Base-by-base conservation (phyloP, 2,113 vertebrate genomes). In the Larimichthys crocea region DNA sequence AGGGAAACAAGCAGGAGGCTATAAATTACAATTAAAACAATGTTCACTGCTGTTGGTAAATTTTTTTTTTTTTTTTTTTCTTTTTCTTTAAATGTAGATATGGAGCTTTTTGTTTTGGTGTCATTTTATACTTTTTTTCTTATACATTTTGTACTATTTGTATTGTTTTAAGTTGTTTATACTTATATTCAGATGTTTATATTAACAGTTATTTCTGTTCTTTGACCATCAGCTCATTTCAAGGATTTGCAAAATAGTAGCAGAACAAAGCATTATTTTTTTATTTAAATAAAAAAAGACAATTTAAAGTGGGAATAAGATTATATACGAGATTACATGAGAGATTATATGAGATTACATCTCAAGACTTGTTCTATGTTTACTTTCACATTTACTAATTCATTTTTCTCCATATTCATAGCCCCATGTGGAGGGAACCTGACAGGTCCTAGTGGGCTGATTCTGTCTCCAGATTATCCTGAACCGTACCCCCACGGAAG, bases 371-470 rank as follows among this genome's bases (percentile, higher is more conserved):
- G 22, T 49, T 10, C 0, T 14, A 3, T 61, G 4, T 60, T 31
- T 49, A 14, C 3, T 14, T 11, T 16, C n/a, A 17, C n/a, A 68
- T 29, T 55, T 44, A n/a, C 42, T 77, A 65, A 75, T 62, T 1
- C 2, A 3, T 74, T 12, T 40, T 52, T 71, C 4, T 76, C 14
- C 19, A 5, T 53, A 22, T 48, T 40, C 24, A 5, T 90, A 99
- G 98, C 98, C 91, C 98, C 98, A 0, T 99, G 98, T 0, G 98
- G 98, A 0, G 97, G 98, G 4, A 95, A 97, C 91, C 85, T 99
- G 89, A 97, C 96, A 0, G 97, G 98, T 7, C 97, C 97, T 0
- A 96, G 96, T 0, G 98, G 98, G 40, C 94, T 99, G 80, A 99
- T 99, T 89, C 88, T 99, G 83, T 99, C 98, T 17, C 98, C 98